Evolutionary conservation across 2,888 invertebrate species (phyloP).

Genomic region (Druceiella hillmani): DNA sequence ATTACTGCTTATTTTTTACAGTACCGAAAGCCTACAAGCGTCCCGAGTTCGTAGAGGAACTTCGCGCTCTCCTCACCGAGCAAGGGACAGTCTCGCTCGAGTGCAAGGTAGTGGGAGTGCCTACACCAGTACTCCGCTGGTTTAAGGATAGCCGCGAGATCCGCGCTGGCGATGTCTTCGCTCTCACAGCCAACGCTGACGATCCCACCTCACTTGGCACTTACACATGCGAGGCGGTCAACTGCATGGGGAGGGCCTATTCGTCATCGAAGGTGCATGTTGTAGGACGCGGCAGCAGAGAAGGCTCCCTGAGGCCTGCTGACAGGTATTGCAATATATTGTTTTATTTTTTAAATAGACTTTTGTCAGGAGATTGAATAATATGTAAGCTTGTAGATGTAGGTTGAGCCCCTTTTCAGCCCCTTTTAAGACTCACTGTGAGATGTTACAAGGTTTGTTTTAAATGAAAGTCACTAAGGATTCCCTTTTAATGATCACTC

Average conservation of each 20-base stretch:
- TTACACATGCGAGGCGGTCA: constrained; percentile 82
- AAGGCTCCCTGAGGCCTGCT: constrained; percentile 62
- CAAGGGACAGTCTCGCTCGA: constrained; percentile 86
- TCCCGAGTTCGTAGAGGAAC: constrained; percentile 81
- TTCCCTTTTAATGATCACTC: too few relatives aligned
- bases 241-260: constrained; percentile 82
- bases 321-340: constrained; percentile 48
- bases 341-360: constrained; percentile 1
- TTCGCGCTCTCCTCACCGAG: constrained; percentile 77
- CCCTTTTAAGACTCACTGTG: too few relatives aligned
- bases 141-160: constrained; percentile 77
- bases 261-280: constrained; percentile 83
- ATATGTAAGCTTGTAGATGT: too few relatives aligned
- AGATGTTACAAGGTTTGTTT: too few relatives aligned
- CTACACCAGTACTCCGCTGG: constrained; percentile 69
- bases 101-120: constrained; percentile 89
- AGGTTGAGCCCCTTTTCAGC: too few relatives aligned
- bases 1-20: constrained; percentile 28
- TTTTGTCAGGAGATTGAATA: too few relatives aligned
- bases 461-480: too few relatives aligned
- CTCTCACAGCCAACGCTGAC: constrained; percentile 75
- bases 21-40: constrained; percentile 86
- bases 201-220: constrained; percentile 84
- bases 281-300: constrained; percentile 65
- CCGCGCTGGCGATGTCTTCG: constrained; percentile 85